These are phyloP conservation scores for Chorisops tibialis DNA, from an alignment of 2,888 invertebrate genomes.

Conservation along the genomic window DNA sequence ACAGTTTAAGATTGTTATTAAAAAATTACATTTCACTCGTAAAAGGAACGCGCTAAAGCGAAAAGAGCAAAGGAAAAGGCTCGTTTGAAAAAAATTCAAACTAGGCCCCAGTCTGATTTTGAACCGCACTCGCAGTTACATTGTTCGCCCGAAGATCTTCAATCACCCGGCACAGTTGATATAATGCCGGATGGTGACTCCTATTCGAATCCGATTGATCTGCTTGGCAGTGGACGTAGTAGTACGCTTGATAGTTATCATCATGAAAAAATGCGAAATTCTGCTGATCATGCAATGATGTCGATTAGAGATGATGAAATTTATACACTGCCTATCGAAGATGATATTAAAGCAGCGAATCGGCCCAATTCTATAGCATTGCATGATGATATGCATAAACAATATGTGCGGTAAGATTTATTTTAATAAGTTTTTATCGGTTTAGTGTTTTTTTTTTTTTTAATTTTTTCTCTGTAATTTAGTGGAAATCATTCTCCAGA, in stretches of 20 bases:
- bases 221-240: conserved; percentile 41
- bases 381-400: conserved; percentile 2
- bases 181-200: conserved; percentile 45
- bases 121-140: conserved; percentile 29
- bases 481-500: conserved; percentile 15
- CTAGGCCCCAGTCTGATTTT: conserved; percentile 41
- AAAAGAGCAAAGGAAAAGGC: conserved; percentile 69
- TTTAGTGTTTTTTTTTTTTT: too few species aligned
- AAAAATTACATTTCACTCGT: background rate
- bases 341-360: conserved; percentile 41
- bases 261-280: conserved; percentile 13
- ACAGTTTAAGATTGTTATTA: background rate
- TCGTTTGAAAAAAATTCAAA: conserved; percentile 59
- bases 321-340: conserved; percentile 50
- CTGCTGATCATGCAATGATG: conserved; percentile 11
- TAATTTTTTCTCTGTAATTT: background rate
- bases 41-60: conserved; percentile 65
- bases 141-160: conserved; percentile 3
- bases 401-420: background rate
- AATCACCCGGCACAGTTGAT: conserved; percentile 32
- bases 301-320: conserved; percentile 47
- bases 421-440: background rate
- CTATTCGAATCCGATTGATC: conserved; percentile 58
- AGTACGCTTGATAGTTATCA: conserved; percentile 7
- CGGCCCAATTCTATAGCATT: conserved; percentile 22